Conservation (phyloP, 2,888 invertebrate genomes). For the Orchestes rusci region DNA sequence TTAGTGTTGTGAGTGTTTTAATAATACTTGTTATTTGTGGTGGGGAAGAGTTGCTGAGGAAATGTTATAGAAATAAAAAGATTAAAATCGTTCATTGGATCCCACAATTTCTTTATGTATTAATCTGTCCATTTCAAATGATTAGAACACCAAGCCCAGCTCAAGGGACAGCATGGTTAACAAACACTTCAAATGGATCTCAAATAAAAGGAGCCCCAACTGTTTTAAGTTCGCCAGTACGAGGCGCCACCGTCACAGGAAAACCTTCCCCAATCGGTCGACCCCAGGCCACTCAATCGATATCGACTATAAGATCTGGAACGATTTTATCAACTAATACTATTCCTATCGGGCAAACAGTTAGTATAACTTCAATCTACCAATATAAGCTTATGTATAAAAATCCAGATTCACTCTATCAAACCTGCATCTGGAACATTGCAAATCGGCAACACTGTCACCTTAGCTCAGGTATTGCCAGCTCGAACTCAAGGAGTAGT, state of each 20-base stretch:
- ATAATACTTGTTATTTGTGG: no score
- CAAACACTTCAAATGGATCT: conserved; percentile 39
- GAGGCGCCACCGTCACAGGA: conserved; percentile 38
- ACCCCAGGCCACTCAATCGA: conserved; percentile 36
- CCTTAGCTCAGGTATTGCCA: conserved; percentile 42
- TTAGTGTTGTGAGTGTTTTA: no score
- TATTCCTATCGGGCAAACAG: conserved; percentile 40
- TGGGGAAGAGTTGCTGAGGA: no score
- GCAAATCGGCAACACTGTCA: conserved; percentile 39
- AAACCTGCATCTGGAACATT: conserved; percentile 38
- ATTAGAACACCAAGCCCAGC: conserved; percentile 42
- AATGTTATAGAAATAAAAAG: no score
- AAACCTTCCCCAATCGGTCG: conserved; percentile 39
- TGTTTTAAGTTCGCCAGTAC: conserved; percentile 40
- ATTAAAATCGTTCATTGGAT: no score
- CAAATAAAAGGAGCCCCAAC: conserved; percentile 41
- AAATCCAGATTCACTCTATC: conserved; percentile 36
- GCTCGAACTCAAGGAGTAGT: conserved; percentile 42
- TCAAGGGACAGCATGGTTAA: conserved; percentile 40
- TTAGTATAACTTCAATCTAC: no score
- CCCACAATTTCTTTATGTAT: no score
- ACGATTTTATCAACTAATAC: conserved; percentile 41
- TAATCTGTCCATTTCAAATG: no score
- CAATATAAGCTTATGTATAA: no score
- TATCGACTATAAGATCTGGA: conserved; percentile 39